These are phyloP conservation scores for Rhingia campestris DNA, from an alignment of 2,888 invertebrate species.

Conservation along the genomic window DNA sequence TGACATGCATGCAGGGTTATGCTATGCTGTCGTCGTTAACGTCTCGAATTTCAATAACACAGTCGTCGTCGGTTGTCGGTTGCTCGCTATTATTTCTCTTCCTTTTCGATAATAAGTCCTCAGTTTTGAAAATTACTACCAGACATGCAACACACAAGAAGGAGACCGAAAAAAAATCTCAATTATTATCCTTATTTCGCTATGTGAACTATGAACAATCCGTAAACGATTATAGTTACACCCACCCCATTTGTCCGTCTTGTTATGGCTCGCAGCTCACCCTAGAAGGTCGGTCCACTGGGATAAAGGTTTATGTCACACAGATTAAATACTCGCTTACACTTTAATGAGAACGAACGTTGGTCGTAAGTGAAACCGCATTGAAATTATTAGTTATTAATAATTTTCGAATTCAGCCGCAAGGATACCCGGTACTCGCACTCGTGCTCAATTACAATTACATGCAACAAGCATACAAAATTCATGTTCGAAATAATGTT, in stretches of 20 bases:
- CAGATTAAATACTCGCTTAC: constrained; percentile 67
- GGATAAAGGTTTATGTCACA: constrained; percentile 38
- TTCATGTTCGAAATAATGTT: constrained; percentile 30
- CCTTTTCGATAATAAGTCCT: constrained; percentile 37
- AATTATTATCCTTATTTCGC: constrained; percentile 64
- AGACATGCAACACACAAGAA: constrained; percentile 62
- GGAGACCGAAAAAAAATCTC: constrained; percentile 56
- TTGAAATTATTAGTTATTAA: constrained; percentile 74
- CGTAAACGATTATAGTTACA: constrained; percentile 35
- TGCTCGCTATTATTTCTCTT: constrained; percentile 52
- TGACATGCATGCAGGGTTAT: constrained; percentile 69
- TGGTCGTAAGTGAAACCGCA: constrained; percentile 70
- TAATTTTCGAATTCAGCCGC: constrained; percentile 65
- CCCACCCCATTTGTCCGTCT: constrained; percentile 30
- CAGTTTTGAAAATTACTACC: constrained; percentile 54
- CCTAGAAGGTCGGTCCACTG: not conserved
- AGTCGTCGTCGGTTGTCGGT: constrained; percentile 36
- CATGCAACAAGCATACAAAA: constrained; percentile 71
- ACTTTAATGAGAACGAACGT: constrained; percentile 70
- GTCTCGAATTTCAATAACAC: constrained; percentile 72
- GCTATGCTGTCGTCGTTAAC: constrained; percentile 51
- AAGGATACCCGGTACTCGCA: constrained; percentile 20
- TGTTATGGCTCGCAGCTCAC: not conserved
- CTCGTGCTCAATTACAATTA: constrained; percentile 49
- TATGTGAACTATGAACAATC: constrained; percentile 30